Evolutionary conservation across 1,140 invertebrate species (phyloP), one percentile per base, ranked within the genome.

Genomic region (Drosophila obscura): DNA sequence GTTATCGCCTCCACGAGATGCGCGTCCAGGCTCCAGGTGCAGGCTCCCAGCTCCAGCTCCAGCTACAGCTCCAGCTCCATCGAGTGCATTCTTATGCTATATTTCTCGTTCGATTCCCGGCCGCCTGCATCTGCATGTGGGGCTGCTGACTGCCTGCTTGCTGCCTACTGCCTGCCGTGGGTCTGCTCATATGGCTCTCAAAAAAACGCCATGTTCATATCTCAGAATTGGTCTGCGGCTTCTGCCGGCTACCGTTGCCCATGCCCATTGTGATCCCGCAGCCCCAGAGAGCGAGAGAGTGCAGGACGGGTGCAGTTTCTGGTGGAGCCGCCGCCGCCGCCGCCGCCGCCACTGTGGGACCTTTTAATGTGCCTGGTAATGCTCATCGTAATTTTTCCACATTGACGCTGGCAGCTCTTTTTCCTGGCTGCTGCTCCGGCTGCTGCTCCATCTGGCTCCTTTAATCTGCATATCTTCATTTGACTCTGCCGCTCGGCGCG

Each of bases 401-500:
- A 90, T 84, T 85, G 85, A 89, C 81, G 85, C 85, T 84, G 85
- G 43, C 44, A 63, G 60, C 58, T 39, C 35, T 68, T 61, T 63
- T 61, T 50, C 62, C 65, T 56, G 46, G 35, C 52, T 52, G 41
- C 46, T 72, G 64, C 44, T 50, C 31, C 39, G 19, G 68, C 41
- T 44, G 9, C 61, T 50, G 61, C 74, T 77, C 73, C 83, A 88
- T 88, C 83, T 88, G 77, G 74, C 74, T 73, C 63, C 80, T 90
- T 79, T 90, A 88, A 90, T 90, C 88, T 90, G 88, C 88, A 90
- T 90, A 90, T 90, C 88, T 90, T 90, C 88, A 90, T 90, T 90
- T 90, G 88, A 80, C 65, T 73, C 72, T 66, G 80, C 80, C 77
- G 35, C 35, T 39, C 35, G 35, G 35, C 35, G 35, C 35, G 35